Conservation (phyloP, 2,888 invertebrate species). For the Allacma fusca region DNA sequence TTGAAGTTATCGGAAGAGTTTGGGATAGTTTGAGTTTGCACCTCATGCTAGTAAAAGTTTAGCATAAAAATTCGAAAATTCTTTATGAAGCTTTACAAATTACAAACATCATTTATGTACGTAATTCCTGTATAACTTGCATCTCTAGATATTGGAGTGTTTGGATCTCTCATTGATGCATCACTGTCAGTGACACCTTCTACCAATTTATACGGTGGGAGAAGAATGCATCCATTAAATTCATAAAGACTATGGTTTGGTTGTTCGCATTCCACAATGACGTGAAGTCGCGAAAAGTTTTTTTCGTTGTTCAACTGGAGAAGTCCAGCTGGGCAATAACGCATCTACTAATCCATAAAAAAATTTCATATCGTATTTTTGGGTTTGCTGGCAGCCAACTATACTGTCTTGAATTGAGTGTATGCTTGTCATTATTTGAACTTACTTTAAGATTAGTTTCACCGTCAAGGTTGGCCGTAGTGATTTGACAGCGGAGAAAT, state of each 20-base stretch:
- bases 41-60: too few relatives aligned
- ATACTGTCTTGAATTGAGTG: too few relatives aligned
- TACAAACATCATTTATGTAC: too few relatives aligned
- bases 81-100: too few relatives aligned
- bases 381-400: too few relatives aligned
- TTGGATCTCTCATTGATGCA: not conserved
- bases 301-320: conserved; percentile 50
- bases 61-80: too few relatives aligned
- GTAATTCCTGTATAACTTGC: too few relatives aligned
- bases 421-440: too few relatives aligned
- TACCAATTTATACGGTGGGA: conserved; percentile 50
- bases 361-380: not conserved
- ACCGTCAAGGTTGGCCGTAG: conserved; percentile 87
- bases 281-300: conserved; percentile 62
- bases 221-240: conserved; percentile 71
- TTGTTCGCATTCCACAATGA: conserved; percentile 76
- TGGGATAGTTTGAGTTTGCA: too few relatives aligned
- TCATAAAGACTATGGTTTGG: conserved; percentile 79
- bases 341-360: conserved; percentile 49
- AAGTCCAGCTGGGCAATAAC: conserved; percentile 59
- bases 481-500: conserved; percentile 77
- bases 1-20: not conserved
- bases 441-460: conserved; percentile 80
- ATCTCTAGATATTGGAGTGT: not conserved
- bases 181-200: conserved; percentile 14